Evolutionary conservation across 2,113 vertebrate species (phyloP).

Genomic region (Psilopogon haemacephalus): DNA sequence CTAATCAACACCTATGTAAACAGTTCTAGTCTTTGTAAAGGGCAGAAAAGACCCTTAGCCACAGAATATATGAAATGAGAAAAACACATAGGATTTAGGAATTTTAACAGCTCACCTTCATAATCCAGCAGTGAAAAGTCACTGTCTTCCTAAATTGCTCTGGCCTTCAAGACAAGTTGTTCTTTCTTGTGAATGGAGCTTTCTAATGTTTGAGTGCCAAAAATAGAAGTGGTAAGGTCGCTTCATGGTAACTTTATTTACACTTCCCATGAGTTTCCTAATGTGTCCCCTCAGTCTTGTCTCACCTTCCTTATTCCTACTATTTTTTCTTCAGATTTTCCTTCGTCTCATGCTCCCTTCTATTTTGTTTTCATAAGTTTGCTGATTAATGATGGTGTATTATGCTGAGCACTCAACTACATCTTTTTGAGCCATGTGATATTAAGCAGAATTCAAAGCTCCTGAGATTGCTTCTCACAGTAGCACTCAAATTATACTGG

Average conservation of each 20-base stretch:
- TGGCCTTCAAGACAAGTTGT: background rate
- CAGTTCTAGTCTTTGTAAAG: background rate
- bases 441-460: slow-evolving; percentile 31
- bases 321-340: background rate
- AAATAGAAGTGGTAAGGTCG: background rate
- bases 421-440: background rate
- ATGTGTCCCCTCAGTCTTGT: background rate
- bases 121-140: background rate
- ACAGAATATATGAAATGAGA: background rate
- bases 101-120: background rate
- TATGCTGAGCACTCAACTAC: background rate
- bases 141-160: background rate
- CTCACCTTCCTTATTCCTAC: background rate
- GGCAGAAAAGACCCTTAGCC: background rate
- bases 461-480: background rate
- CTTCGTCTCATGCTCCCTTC: background rate
- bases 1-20: background rate
- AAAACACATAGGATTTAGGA: background rate
- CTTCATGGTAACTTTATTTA: background rate
- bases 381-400: background rate
- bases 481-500: background rate
- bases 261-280: background rate
- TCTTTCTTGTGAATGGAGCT: background rate
- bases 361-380: background rate
- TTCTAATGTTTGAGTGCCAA: background rate